phyloP scores from a whole-genome alignment of 2,888 invertebrate species.

The Hypomecis atomaria region DNA sequence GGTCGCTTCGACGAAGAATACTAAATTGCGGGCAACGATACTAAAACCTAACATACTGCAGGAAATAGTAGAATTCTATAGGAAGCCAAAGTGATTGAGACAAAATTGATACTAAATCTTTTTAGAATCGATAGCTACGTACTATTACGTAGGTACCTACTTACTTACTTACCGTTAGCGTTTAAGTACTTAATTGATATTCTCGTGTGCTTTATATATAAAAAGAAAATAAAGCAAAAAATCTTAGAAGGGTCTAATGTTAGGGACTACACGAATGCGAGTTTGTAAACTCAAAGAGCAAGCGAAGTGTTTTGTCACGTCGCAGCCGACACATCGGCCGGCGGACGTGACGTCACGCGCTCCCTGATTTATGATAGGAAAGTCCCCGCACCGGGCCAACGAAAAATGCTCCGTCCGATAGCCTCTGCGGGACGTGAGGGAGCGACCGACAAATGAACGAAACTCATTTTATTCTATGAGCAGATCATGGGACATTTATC shows the following conservation, averaged over 20 bases:
- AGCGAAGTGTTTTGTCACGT: slow-evolving; percentile 71
- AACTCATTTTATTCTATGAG: slow-evolving; percentile 69
- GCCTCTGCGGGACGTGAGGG: slow-evolving; percentile 68
- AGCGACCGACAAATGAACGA: slow-evolving; percentile 63
- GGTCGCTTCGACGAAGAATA: slow-evolving; percentile 51
- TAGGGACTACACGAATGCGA: slow-evolving; percentile 17
- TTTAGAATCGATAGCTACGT: not conserved
- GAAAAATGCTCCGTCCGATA: slow-evolving; percentile 72
- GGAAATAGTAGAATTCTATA: slow-evolving; percentile 22
- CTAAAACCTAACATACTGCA: slow-evolving; percentile 30
- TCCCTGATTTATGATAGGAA: slow-evolving; percentile 77
- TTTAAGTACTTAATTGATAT: not conserved
- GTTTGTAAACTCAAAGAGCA: slow-evolving; percentile 42
- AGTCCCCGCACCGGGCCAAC: slow-evolving; percentile 59
- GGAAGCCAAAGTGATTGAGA: slow-evolving; percentile 9
- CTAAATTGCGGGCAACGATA: slow-evolving; percentile 49
- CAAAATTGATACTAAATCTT: slow-evolving; percentile 38
- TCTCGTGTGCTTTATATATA: not conserved
- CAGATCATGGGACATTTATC: slow-evolving; percentile 60
- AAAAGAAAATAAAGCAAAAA: slow-evolving; percentile 13
- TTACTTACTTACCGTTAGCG: not conserved
- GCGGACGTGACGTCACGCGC: slow-evolving; percentile 73
- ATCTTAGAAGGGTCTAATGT: slow-evolving; percentile 41
- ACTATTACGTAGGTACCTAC: not conserved
- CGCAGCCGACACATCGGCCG: slow-evolving; percentile 65